Evolutionary conservation across 2,888 invertebrate species (phyloP).

Genomic region (Rotaria magnacalcarata): DNA sequence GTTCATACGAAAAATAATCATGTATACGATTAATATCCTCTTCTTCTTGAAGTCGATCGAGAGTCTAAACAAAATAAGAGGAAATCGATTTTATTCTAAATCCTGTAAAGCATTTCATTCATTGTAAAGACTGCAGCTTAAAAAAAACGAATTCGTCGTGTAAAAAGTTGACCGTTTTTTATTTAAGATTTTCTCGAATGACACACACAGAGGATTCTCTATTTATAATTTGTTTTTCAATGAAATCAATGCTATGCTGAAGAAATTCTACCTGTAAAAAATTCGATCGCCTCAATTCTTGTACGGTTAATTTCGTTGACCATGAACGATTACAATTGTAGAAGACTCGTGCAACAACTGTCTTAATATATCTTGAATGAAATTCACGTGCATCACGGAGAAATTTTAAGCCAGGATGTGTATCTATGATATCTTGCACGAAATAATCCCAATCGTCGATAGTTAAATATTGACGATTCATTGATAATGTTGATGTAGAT

Average conservation of each 20-base stretch:
- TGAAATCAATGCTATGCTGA: no score
- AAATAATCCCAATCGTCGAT: constrained; percentile 54
- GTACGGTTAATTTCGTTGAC: constrained; percentile 82
- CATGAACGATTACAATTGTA: constrained; percentile 93
- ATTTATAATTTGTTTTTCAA: no score
- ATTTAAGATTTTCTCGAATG: no score
- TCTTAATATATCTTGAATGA: constrained; percentile 95
- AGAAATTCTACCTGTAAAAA: constrained; percentile 64
- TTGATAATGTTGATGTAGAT: background rate
- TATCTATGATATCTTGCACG: constrained; percentile 85
- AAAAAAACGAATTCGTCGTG: no score
- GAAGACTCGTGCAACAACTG: constrained; percentile 94
- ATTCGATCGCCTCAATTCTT: constrained; percentile 84
- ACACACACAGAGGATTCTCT: no score
- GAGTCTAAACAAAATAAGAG: constrained; percentile 65
- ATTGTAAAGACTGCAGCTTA: no score
- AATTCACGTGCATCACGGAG: constrained; percentile 95
- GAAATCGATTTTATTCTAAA: background rate
- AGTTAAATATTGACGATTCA: background rate
- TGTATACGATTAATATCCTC: constrained; percentile 87
- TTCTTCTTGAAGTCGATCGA: constrained; percentile 81
- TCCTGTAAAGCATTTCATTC: no score
- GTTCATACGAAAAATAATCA: constrained; percentile 84
- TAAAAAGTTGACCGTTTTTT: no score
- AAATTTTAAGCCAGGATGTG: constrained; percentile 92